Conservation (phyloP, 2,888 invertebrate genomes). For the Limenitis camilla region DNA sequence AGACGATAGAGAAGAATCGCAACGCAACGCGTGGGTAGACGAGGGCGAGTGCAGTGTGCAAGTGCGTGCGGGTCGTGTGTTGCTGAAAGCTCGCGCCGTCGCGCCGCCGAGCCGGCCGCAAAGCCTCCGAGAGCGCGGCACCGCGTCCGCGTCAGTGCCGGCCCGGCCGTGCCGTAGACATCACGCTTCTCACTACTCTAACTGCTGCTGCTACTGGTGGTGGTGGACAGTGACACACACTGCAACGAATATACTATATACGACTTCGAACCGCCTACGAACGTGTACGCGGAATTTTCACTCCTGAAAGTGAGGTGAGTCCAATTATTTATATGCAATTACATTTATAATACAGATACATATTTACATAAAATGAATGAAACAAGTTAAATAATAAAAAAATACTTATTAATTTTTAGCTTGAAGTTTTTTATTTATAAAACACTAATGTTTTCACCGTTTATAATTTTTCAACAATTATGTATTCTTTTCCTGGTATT, state of each 20-base stretch:
- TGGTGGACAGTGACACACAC: conserved; percentile 51
- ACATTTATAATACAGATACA: not conserved
- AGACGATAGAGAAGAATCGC: conserved; percentile 58
- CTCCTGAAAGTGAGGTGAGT: conserved; percentile 58
- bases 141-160: conserved; percentile 69
- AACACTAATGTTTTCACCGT: too few relatives aligned
- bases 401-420: too few relatives aligned
- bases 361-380: not conserved
- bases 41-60: conserved; percentile 74
- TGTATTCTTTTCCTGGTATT: too few relatives aligned
- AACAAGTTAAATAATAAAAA: too few relatives aligned
- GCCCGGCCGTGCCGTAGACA: conserved; percentile 71
- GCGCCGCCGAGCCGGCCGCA: conserved; percentile 63
- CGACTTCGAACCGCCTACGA: conserved; percentile 40
- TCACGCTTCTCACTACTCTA: conserved; percentile 55
- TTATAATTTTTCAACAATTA: too few relatives aligned
- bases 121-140: conserved; percentile 59
- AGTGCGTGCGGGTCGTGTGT: conserved; percentile 68
- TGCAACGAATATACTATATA: conserved; percentile 38
- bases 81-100: conserved; percentile 71
- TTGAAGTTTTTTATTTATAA: too few relatives aligned
- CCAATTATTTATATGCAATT: conserved; percentile 20
- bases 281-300: conserved; percentile 47
- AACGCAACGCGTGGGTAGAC: conserved; percentile 68
- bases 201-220: conserved; percentile 34